phyloP scores from a whole-genome alignment of 2,888 invertebrate species.

The Drosophila kambysellisi region DNA sequence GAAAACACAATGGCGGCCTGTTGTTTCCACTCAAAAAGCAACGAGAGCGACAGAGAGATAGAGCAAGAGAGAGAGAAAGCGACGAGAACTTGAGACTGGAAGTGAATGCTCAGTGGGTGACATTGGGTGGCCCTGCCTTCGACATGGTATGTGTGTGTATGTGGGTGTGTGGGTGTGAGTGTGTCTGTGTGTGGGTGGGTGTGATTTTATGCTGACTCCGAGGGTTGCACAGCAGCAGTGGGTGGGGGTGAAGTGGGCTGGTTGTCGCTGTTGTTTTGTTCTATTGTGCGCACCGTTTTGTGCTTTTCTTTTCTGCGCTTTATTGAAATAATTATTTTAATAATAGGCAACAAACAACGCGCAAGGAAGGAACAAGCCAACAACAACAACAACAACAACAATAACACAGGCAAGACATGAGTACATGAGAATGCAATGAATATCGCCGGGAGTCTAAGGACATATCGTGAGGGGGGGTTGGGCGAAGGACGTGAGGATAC shows the following conservation, averaged over 20 bases:
- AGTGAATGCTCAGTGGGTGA: conserved; percentile 59
- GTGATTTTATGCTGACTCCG: conserved; percentile 76
- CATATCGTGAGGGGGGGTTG: neutral
- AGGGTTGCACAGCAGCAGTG: conserved; percentile 60
- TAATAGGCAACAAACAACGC: conserved; percentile 79
- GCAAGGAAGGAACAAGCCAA: conserved; percentile 39
- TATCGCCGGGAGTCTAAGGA: conserved; percentile 19
- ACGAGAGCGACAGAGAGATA: conserved; percentile 60
- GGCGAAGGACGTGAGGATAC: conserved; percentile 24
- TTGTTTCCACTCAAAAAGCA: conserved; percentile 75
- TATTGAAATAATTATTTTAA: conserved; percentile 83
- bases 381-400: conserved; percentile 27
- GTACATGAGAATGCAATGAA: conserved; percentile 41
- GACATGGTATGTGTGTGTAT: conserved; percentile 2
- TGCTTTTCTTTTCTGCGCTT: conserved; percentile 75
- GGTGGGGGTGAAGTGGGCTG: neutral
- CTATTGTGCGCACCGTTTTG: conserved; percentile 74
- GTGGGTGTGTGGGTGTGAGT: conserved; percentile 1
- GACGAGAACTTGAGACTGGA: conserved; percentile 56
- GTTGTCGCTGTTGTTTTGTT: conserved; percentile 37
- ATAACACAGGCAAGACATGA: conserved; percentile 24
- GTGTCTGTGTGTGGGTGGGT: conserved; percentile 37
- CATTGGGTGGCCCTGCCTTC: conserved; percentile 29
- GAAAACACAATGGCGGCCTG: conserved; percentile 75
- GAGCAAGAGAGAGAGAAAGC: conserved; percentile 46